A percentile compares a stretch with the other conserved stretches of the same genome.
These are phyloP conservation scores for Zalophus californianus DNA, from an alignment of 2,797 vertebrate species.

Conservation along the genomic window DNA sequence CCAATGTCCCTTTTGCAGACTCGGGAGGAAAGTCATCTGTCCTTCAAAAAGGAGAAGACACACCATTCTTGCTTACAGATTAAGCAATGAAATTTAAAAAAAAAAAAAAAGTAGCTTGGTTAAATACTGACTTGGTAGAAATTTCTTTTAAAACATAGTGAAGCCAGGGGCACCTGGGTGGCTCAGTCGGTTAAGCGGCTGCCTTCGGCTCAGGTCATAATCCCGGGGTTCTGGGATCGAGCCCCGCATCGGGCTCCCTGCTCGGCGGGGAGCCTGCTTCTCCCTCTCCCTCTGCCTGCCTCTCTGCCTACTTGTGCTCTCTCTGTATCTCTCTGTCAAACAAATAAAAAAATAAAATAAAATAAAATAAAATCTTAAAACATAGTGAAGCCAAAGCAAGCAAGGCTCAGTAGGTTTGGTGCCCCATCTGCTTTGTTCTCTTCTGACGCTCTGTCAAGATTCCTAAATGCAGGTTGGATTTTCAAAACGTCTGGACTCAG, in stretches of 20 bases:
- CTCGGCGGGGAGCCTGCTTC: no score
- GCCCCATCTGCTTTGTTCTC: neutral
- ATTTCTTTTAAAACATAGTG: constrained; percentile 52
- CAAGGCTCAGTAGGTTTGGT: neutral
- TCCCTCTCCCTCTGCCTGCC: no score
- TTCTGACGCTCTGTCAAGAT: constrained; percentile 41
- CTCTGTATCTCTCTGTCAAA: no score
- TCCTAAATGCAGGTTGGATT: constrained; percentile 9
- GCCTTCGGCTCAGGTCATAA: no score
- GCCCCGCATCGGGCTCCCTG: no score
- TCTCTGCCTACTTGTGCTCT: no score
- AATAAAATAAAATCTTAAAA: neutral
- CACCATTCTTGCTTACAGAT: neutral
- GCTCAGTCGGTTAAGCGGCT: no score
- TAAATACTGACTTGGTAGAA: constrained; percentile 49
- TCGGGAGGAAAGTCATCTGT: neutral
- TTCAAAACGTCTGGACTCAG: constrained; percentile 72
- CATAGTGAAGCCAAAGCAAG: constrained; percentile 41
- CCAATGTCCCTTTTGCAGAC: neutral
- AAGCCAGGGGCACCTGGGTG: neutral
- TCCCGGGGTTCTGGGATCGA: no score
- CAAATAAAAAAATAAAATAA: no score
- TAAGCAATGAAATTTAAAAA: neutral
- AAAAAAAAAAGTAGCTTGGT: constrained; percentile 12
- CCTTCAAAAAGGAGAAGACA: neutral